These are phyloP conservation scores for Achatina immaculata DNA, from an alignment of 1,140 invertebrate genomes.

Conservation along the genomic window DNA sequence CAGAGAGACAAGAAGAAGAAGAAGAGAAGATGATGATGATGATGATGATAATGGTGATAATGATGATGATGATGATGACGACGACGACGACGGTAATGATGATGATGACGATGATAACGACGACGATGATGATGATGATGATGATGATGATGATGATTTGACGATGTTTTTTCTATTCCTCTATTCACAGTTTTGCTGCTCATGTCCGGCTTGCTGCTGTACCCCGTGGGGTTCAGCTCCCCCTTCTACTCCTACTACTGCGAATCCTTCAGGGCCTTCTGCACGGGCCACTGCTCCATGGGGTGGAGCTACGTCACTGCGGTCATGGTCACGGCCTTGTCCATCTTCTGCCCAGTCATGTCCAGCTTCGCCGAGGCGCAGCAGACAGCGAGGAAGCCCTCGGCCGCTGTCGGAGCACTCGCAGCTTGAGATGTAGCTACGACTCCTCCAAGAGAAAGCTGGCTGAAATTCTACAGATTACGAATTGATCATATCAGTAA, in stretches of 20 bases:
- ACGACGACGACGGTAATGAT: too few relatives aligned
- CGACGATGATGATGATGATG: too few relatives aligned
- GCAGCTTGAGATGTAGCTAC: too few relatives aligned
- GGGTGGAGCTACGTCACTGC: conserved; percentile 72
- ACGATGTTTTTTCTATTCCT: conserved; percentile 6
- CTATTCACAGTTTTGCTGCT: conserved; percentile 57
- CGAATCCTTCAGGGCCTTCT: conserved; percentile 55
- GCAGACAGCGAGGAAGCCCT: neutral
- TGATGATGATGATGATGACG: too few relatives aligned
- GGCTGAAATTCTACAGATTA: too few relatives aligned
- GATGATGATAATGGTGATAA: too few relatives aligned
- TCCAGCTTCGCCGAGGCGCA: conserved; percentile 54
- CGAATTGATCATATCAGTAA: too few relatives aligned
- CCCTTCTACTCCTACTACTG: conserved; percentile 68
- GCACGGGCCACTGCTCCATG: conserved; percentile 66
- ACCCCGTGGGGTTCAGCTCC: conserved; percentile 69
- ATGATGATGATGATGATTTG: too few relatives aligned
- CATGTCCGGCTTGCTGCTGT: conserved; percentile 66
- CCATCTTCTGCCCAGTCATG: conserved; percentile 71
- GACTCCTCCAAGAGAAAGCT: too few relatives aligned
- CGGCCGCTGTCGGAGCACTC: neutral
- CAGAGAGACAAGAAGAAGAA: too few relatives aligned
- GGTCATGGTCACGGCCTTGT: conserved; percentile 67
- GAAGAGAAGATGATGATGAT: too few relatives aligned
- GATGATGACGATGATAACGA: too few relatives aligned